Conservation (phyloP, 2,888 invertebrate species). For the Acanthacorydalis orientalis region DNA sequence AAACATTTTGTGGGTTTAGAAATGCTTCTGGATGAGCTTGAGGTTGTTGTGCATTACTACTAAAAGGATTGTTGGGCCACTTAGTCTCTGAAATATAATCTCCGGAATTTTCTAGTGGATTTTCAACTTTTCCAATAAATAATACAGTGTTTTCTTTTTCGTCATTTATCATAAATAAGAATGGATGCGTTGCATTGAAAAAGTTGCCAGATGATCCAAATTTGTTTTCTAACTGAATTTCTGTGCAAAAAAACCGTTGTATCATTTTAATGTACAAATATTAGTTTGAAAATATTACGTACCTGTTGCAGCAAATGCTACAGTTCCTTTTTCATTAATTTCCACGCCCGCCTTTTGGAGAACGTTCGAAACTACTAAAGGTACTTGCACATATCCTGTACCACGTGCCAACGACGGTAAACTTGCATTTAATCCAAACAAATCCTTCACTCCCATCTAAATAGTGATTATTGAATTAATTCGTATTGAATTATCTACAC, state of each 20-base stretch:
- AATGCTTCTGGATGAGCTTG: background rate
- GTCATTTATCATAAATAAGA: conserved; percentile 66
- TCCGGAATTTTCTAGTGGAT: conserved; percentile 28
- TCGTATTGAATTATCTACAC: no score
- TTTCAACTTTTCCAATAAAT: conserved; percentile 54
- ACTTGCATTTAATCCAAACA: conserved; percentile 53
- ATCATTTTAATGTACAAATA: conserved; percentile 2
- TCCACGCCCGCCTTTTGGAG: conserved; percentile 62
- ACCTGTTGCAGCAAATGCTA: conserved; percentile 55
- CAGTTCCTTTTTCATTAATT: conserved; percentile 58
- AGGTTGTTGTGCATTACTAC: background rate
- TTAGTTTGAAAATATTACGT: conserved; percentile 6
- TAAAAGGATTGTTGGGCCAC: background rate
- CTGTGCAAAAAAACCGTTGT: conserved; percentile 23
- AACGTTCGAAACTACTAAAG: conserved; percentile 45
- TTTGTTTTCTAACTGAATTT: conserved; percentile 52
- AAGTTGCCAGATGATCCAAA: conserved; percentile 42
- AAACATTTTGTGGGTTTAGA: background rate
- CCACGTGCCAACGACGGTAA: conserved; percentile 50
- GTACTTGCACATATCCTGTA: conserved; percentile 14
- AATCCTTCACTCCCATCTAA: conserved; percentile 52
- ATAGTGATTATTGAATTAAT: no score
- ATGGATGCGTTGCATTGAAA: conserved; percentile 57
- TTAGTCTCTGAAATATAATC: background rate
- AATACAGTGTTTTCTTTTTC: conserved; percentile 53